phyloP scores from a whole-genome alignment of 2,113 vertebrate genomes.

The Pithys albifrons region DNA sequence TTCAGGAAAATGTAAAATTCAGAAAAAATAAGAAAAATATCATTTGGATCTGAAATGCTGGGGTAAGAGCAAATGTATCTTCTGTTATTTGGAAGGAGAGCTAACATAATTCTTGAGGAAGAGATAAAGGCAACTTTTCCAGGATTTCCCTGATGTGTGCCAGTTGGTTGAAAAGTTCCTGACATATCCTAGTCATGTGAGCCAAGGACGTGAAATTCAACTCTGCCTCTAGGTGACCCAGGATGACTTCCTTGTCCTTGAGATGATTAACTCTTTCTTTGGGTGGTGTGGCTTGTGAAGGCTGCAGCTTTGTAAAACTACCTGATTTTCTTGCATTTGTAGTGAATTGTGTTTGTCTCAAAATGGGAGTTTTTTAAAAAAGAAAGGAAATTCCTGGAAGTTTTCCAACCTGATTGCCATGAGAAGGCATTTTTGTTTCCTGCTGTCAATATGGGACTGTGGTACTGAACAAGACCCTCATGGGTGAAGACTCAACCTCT shows the following conservation, averaged over 20 bases:
- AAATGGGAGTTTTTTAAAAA: background rate
- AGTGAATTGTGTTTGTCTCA: background rate
- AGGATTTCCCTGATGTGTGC: background rate
- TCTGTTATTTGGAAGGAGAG: background rate
- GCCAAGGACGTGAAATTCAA: background rate
- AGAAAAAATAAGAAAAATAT: background rate
- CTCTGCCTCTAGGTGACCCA: background rate
- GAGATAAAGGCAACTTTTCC: background rate
- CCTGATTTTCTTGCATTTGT: background rate
- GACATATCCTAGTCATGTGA: background rate
- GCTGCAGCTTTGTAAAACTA: background rate
- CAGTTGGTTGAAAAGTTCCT: background rate
- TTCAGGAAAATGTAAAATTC: background rate
- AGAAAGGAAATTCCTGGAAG: background rate
- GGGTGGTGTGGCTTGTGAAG: background rate
- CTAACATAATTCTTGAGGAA: background rate
- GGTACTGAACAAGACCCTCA: background rate
- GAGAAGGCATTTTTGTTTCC: background rate
- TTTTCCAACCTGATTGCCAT: background rate
- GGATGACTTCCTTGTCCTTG: background rate
- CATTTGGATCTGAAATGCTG: background rate
- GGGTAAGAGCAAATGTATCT: background rate
- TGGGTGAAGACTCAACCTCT: background rate
- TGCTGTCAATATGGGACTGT: background rate
- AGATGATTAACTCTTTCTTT: background rate